Percentiles rank a stretch among this genome's conserved stretches.
phyloP scores from a whole-genome alignment of 2,113 vertebrate genomes.

The Chrysemys picta region DNA sequence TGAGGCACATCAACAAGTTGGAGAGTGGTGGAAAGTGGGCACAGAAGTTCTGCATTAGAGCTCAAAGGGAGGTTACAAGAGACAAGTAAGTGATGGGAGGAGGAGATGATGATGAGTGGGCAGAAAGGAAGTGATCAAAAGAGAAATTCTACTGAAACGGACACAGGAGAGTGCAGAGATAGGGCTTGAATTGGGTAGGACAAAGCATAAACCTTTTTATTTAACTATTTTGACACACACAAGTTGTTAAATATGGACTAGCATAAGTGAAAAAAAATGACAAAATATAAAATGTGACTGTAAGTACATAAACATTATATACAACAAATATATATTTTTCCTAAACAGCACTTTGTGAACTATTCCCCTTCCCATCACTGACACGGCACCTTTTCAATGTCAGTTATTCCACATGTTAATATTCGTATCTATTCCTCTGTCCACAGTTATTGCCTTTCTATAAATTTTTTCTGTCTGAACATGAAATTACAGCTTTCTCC shows the following conservation, averaged over 20 bases:
- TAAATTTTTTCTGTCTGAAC: neutral
- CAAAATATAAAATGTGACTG: neutral
- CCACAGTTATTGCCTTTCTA: neutral
- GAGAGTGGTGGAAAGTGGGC: neutral
- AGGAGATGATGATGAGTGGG: neutral
- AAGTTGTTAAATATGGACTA: neutral
- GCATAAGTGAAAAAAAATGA: neutral
- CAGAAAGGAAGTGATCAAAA: rapidly evolving
- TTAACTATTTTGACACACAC: rapidly evolving
- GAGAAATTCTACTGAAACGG: rapidly evolving
- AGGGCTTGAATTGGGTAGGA: rapidly evolving
- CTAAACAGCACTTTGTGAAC: neutral
- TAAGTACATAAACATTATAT: neutral
- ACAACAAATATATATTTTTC: neutral
- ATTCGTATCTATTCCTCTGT: rapidly evolving
- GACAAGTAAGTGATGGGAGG: neutral
- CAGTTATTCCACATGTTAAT: constrained; percentile 44
- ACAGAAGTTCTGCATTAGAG: neutral
- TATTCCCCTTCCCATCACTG: neutral
- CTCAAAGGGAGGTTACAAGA: neutral
- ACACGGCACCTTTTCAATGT: neutral
- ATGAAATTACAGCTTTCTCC: constrained; percentile 12
- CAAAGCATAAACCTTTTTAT: rapidly evolving
- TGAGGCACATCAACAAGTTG: neutral
- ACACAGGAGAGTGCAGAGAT: neutral